Evolutionary conservation across 2,888 invertebrate genomes (phyloP), one percentile per base, ranked within the genome.

Genomic region (Slavum lentiscoides): DNA sequence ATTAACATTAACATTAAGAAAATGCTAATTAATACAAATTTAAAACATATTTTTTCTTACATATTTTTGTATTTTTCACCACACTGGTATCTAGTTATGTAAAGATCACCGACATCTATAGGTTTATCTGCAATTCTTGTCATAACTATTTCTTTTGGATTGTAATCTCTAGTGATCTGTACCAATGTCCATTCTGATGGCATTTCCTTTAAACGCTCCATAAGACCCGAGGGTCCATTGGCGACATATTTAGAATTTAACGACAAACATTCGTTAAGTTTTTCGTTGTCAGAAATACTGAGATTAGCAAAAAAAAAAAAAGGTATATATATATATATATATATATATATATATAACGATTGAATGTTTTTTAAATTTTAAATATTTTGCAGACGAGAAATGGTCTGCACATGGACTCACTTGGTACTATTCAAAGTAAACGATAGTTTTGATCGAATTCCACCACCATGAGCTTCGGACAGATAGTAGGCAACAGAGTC

Each of bases 101-200:
- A 82, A 70, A 88, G 86, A 83, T 88, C 83, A 17, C 87, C 87
- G 49, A 88, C 39, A 81, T 86, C 87, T 6, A 88, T 82, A 0
- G 87, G 86, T 70, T 85, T 84, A 0, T 88, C 86, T n/a, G 88
- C 87, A 0, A 85, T 85, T 55, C 86, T 85, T 81, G 86, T 87
- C 37, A 87, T 87, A 0, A 85, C 83, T 11, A 86, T 82, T 77
- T 83, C 83, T 43, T 80, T 23, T 2, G 83, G 82, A 43, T 82
- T 76, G 68, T 69, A 82, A 37, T 82, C 80, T 77, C 82, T 82
- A 21, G 90, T 90, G 82, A 91, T 82, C 84, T 91, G 91, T 74
- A 91, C 85, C 74, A 91, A 84, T 0, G 90, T 90, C 91, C 91
- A 91, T 87, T 91, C 91, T 90, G 86, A 82, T 53, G 83, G 83